Conservation (phyloP, 64 coral and sea anemone species). For the Actinia equina region DNA sequence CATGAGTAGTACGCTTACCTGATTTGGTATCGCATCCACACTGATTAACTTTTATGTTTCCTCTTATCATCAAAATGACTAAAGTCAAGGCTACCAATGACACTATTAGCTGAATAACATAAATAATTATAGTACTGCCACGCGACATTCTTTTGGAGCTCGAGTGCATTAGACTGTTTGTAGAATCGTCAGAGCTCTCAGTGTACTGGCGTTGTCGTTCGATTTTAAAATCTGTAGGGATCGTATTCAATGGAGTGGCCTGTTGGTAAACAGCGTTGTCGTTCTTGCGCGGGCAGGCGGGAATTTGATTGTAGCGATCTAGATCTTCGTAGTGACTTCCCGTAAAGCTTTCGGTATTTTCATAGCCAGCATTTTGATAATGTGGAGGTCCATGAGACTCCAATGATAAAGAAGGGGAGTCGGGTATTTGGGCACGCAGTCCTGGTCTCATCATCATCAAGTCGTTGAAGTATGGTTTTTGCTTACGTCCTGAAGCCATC, state of each 20-base stretch:
- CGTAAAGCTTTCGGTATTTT: neutral
- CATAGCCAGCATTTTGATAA: slow-evolving; percentile 3
- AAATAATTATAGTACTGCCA: neutral
- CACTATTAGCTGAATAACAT: neutral
- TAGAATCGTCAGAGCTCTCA: neutral
- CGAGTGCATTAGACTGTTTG: neutral
- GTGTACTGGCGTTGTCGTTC: neutral
- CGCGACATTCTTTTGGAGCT: neutral
- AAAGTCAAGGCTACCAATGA: neutral
- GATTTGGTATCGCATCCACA: neutral
- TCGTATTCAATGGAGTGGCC: neutral
- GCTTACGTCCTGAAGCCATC: slow-evolving; percentile 13
- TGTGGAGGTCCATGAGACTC: neutral
- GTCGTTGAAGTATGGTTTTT: neutral
- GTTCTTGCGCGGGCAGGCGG: neutral
- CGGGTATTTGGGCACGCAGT: slow-evolving; percentile 12
- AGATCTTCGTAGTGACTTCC: neutral
- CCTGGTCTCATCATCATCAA: slow-evolving; percentile 5
- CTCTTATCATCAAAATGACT: neutral
- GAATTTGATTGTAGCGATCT: neutral
- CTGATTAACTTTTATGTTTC: neutral
- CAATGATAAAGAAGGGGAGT: neutral
- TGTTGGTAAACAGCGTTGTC: neutral
- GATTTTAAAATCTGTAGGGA: neutral
- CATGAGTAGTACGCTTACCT: neutral